Evolutionary conservation across 2,113 vertebrate species (phyloP).

Genomic region (Hippopotamus amphibius): DNA sequence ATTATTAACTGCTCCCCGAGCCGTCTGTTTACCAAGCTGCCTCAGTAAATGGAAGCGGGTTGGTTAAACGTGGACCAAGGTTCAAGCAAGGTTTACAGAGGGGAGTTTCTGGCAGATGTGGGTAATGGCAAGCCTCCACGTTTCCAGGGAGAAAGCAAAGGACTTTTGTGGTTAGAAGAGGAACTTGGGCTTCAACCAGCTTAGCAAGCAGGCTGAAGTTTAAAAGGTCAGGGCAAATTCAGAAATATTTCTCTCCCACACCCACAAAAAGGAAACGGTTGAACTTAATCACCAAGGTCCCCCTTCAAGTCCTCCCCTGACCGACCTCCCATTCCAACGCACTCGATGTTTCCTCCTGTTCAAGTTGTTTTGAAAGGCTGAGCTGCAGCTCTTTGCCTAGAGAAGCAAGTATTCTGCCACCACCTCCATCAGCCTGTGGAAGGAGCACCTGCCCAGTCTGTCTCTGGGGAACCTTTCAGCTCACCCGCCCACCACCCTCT

Average conservation of each 20-base stretch:
- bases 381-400: not conserved
- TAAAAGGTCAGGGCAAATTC: conserved; percentile 49
- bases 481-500: not conserved
- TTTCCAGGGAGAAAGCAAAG: conserved; percentile 58
- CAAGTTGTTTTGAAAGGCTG: not conserved
- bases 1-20: not conserved
- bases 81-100: conserved; percentile 42
- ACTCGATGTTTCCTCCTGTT: not conserved
- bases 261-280: conserved; percentile 65
- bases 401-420: accelerated
- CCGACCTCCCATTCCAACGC: not conserved
- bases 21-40: conserved; percentile 14
- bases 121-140: not conserved
- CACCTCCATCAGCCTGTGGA: not conserved
- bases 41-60: not conserved
- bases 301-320: not conserved
- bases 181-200: conserved; percentile 34
- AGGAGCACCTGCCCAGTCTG: accelerated
- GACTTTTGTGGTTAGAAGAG: conserved; percentile 68
- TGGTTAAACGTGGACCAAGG: conserved; percentile 9
- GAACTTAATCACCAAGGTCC: conserved; percentile 59
- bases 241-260: conserved; percentile 67
- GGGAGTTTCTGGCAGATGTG: not conserved
- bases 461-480: not conserved
- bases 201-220: conserved; percentile 53